Evolutionary conservation across 2,888 invertebrate genomes (phyloP), one percentile per base, ranked within the genome.

Genomic region (Agonum fuliginosum): DNA sequence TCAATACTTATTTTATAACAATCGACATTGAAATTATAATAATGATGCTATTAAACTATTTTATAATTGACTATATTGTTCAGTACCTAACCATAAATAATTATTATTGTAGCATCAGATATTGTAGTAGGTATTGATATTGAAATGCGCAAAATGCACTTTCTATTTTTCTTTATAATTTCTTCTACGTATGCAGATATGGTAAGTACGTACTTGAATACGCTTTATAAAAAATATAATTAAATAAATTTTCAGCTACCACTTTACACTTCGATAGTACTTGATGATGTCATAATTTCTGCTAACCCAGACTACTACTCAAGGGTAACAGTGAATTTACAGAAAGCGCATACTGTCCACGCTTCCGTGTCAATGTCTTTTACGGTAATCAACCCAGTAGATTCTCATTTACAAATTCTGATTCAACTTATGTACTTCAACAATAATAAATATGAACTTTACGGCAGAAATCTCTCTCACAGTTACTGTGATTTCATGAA

Each of bases 401-500:
- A n/a, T n/a, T 51, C 51, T n/a, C 12, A 8, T 10, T n/a, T 20
- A n/a, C 8, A 51, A 20, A n/a, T 51, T n/a, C 20, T 51, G 51
- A 5, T 51, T n/a, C 51, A 51, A 22, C 12, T 51, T 22, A 51
- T 22, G 14, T 30, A 58, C 6, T 30, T 27, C 8, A 12, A 5
- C 0, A 12, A 30, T 14, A 14, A 58, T 6, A n/a, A 30, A 8
- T 58, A 27, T 27, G 58, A 27, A 1, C 14, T 30, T 1, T 58
- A 30, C 14, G 58, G 58, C 14, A n/a, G 58, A 30, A 30, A 58
- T 58, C 10, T 58, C 14, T 8, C 58, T 8, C 58, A 58, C 12
- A 27, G 17, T 27, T 27, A 12, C n/a, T 58, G 58, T 14, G 58
- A 58, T 12, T 58, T 30, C 14, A 27, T 30, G 12, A 58, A 58